Evolutionary conservation across 1,140 invertebrate species (phyloP).

Genomic region (Drosophila albomicans): DNA sequence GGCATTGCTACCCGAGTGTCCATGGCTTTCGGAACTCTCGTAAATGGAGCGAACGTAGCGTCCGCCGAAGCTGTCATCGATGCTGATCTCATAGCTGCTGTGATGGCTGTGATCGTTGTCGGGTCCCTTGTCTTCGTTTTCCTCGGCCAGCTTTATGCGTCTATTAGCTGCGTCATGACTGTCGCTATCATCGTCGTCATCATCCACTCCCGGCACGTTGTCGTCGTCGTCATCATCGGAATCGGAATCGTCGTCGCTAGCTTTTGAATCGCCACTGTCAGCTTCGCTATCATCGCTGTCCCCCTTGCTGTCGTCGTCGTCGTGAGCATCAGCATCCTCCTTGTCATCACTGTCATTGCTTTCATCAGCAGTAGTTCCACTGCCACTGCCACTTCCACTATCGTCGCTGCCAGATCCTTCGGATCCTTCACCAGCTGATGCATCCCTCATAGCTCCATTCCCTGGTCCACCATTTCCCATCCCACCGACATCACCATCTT

Average conservation of each 20-base stretch:
- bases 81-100: conserved; percentile 77
- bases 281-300: not conserved
- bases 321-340: not conserved
- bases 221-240: not conserved
- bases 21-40: conserved; percentile 71
- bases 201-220: not conserved
- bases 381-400: not conserved
- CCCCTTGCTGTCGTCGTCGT: not conserved
- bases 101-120: conserved; percentile 56
- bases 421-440: too few species aligned
- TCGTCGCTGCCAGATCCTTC: not conserved
- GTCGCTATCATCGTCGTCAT: conserved; percentile 66
- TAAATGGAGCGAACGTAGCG: conserved; percentile 70
- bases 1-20: conserved; percentile 51
- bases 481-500: not conserved
- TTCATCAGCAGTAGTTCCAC: not conserved
- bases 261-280: not conserved
- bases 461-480: too few species aligned
- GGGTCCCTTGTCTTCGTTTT: not conserved
- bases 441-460: too few species aligned
- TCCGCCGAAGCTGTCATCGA: conserved; percentile 72
- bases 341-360: not conserved
- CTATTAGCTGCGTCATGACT: conserved; percentile 45
- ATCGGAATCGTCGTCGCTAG: not conserved
- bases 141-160: not conserved